Percentiles rank a stretch among this genome's conserved stretches.
Conservation (phyloP, 1,140 invertebrate species). For the Microplitis mediator region DNA sequence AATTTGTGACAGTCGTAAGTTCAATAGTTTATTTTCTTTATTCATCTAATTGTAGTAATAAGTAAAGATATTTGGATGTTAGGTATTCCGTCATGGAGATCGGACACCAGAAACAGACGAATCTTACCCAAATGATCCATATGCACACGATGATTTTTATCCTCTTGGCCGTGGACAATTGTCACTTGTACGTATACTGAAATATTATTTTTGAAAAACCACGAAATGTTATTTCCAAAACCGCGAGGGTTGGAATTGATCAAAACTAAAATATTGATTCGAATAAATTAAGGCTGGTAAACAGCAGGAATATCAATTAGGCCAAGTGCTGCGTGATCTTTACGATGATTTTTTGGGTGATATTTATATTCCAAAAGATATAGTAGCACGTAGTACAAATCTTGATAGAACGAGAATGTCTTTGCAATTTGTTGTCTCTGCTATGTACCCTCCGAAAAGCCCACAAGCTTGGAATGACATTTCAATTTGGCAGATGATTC, state of each 20-base stretch:
- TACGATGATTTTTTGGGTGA: slow-evolving; percentile 62
- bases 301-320: slow-evolving; percentile 26
- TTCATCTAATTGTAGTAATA: too few species aligned
- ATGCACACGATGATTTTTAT: not conserved
- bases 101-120: not conserved
- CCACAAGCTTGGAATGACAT: slow-evolving; percentile 56
- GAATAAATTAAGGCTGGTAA: too few species aligned
- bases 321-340: slow-evolving; percentile 61
- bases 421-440: slow-evolving; percentile 63
- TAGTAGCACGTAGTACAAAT: slow-evolving; percentile 59
- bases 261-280: too few species aligned
- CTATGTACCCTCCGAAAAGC: slow-evolving; percentile 61
- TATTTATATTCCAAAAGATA: slow-evolving; percentile 58
- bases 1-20: too few species aligned
- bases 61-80: too few species aligned
- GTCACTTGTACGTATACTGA: not conserved
- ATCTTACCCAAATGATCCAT: slow-evolving; percentile 4
- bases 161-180: not conserved
- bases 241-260: too few species aligned
- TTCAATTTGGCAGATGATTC: slow-evolving; percentile 50
- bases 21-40: not conserved
- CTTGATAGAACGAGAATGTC: slow-evolving; percentile 68
- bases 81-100: slow-evolving; percentile 5
- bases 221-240: too few species aligned
- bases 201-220: too few species aligned